Evolutionary conservation across 2,797 vertebrate genomes (phyloP), one percentile per base, ranked within the genome.

Genomic region (Falco rusticolus): DNA sequence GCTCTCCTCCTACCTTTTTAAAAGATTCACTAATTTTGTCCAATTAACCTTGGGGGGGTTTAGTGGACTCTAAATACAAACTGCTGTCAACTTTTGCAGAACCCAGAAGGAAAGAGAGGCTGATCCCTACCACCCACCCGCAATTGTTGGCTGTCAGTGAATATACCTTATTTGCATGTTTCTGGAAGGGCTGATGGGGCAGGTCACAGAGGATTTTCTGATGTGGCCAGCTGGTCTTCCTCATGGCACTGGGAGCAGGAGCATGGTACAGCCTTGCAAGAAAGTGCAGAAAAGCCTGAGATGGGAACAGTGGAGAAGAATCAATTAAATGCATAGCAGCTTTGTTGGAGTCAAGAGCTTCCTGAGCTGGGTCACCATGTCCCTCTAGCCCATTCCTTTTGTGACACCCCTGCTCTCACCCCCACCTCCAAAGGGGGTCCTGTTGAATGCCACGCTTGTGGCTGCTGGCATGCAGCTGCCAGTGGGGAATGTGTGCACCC

Each of bases 401-500:
- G 0, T 0, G 3, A 21, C 64, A 72, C 11, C 13, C 15, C 4
- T 2, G 21, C 20, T 34, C 43, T 76, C 54, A 9, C 22, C 33
- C 31, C 37, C 0, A 0, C 6, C 45, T 33, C 76, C 12, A 4
- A n/a, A 51, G 33, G 17, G 18, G 48, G 16, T 85, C 31, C 71
- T 0, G 0, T 2, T 41, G 16, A 29, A 56, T 2, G 11, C 16
- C 26, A 15, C 1, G 0, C 51, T 34, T 12, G 31, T 2, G 33
- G 68, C 39, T 83, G 78, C 60, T 0, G 0, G 75, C 10, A 1
- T 47, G 24, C 2, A 1, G 5, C 41, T 48, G 60, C 14, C 5
- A 14, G 33, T 5, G 5, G 31, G 63, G 54, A 59, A 4, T 7
- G 4, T 10, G 33, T n/a, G 26, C 5, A 31, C 11, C 29, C 59